phyloP scores from a whole-genome alignment of 2,888 invertebrate species.

The Ennomos quercinarius region DNA sequence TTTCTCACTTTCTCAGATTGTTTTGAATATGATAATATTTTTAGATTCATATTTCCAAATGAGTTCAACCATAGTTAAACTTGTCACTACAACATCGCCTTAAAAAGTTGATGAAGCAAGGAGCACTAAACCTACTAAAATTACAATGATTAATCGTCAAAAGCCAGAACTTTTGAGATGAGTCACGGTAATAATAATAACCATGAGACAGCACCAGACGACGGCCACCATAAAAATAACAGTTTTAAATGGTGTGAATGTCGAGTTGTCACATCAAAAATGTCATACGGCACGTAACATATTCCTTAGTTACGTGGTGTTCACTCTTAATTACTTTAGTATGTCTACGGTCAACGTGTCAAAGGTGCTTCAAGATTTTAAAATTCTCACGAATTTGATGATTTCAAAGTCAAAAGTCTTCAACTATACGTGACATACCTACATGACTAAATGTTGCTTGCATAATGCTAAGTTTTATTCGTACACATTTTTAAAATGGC shows the following conservation, averaged over 20 bases:
- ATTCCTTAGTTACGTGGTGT: constrained; percentile 51
- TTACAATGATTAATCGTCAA: constrained; percentile 42
- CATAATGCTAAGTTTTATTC: constrained; percentile 3
- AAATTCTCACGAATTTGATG: constrained; percentile 60
- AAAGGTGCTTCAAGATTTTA: constrained; percentile 60
- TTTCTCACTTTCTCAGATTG: no score
- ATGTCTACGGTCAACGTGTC: constrained; percentile 60
- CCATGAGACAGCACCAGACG: constrained; percentile 40
- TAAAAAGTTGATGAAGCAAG: constrained; percentile 33
- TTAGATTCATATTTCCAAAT: background rate
- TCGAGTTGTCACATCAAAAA: constrained; percentile 48
- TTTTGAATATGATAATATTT: no score
- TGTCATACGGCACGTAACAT: constrained; percentile 45
- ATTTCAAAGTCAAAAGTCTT: constrained; percentile 36
- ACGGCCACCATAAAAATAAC: constrained; percentile 48
- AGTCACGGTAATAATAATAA: constrained; percentile 58
- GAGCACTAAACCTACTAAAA: constrained; percentile 33
- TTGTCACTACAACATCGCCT: constrained; percentile 1
- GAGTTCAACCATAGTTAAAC: background rate
- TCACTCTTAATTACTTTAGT: constrained; percentile 66
- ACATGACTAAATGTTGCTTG: background rate
- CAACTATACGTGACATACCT: constrained; percentile 36
- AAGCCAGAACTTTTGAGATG: constrained; percentile 49
- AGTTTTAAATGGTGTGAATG: constrained; percentile 70
- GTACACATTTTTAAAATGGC: background rate